phyloP scores from a whole-genome alignment of 2,797 vertebrate genomes.

The Mus minutoides region DNA sequence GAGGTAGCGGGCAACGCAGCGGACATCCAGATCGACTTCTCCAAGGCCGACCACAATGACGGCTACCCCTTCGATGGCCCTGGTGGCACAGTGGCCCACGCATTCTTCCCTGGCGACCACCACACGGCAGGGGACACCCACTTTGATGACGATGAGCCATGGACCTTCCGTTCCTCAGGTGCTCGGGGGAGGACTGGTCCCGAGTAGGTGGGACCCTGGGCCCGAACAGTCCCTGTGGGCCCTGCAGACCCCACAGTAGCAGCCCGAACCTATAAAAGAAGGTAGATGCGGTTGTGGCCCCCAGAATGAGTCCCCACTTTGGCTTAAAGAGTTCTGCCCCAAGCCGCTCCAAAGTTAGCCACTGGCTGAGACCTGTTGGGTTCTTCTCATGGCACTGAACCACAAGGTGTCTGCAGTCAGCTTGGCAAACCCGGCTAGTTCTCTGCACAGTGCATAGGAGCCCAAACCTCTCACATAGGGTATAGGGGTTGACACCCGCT shows the following conservation, averaged over 20 bases:
- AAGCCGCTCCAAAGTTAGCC: no score
- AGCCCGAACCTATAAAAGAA: neutral
- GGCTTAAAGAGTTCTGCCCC: neutral
- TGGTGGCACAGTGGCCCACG: slow-evolving; percentile 95
- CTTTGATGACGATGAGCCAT: slow-evolving; percentile 96
- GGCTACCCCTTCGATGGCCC: slow-evolving; percentile 97
- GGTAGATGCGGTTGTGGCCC: neutral
- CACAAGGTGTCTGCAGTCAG: neutral
- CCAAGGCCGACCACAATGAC: slow-evolving; percentile 93
- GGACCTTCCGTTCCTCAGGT: slow-evolving; percentile 98
- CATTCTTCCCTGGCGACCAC: slow-evolving; percentile 95
- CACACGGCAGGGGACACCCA: slow-evolving; percentile 94
- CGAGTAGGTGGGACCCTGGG: neutral
- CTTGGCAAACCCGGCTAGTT: neutral
- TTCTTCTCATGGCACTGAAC: neutral
- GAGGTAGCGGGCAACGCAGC: slow-evolving; percentile 95
- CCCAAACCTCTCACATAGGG: neutral
- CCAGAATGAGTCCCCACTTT: neutral
- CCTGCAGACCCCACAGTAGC: neutral
- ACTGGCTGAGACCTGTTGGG: neutral
- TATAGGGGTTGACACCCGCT: neutral
- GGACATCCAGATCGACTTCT: slow-evolving; percentile 98
- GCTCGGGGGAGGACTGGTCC: neutral
- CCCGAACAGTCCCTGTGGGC: neutral
- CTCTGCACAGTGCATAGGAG: neutral